Base-by-base conservation (phyloP, 2,797 vertebrate species). In the Harpagifer antarcticus region DNA sequence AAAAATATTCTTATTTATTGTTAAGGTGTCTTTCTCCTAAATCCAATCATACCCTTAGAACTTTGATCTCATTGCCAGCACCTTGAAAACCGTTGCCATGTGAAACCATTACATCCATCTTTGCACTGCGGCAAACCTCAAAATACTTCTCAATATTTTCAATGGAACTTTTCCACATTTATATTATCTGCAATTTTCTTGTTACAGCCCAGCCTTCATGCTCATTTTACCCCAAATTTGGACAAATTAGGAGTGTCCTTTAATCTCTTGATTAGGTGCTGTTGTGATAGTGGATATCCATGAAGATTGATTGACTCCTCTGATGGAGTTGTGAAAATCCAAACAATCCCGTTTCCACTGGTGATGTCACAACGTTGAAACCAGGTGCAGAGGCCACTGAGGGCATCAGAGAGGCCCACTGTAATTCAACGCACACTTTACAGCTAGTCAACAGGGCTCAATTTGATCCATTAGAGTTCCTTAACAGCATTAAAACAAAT, bases 301-400 rank as follows among this genome's bases (percentile, higher is more conserved):
- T 83, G 74, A 88, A 85, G 93, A 93, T 91, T 92, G 91, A 95
- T 89, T 84, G 88, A 90, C 79, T 89, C 61, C 72, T 82, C 79
- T 80, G 79, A 83, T 78, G 73, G 78, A 68, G 61, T 83, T 59
- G 79, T 62, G 82, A 88, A 83, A 92, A 91, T 92, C 86, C 86
- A 93, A 93, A 92, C 89, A 90, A 49, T 74, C 76, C 58, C 15
- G 17, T 89, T 89, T 90, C 86, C 82, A 58, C 78, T 4, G 85
- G 80, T 92, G 88, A 94, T 92, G 90, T 92, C 91, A 92, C 85
- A n/a, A 23, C 31, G 78, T 76, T 68, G 71, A 81, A 86, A 84
- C 92, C 91, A 91, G 90, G 90, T 92, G 89, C 78, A 74, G 85
- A 75, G 86, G 89, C 85, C 83, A 84, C 56, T 1, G 84, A 79